Conservation (phyloP, 1,140 invertebrate species). For the Achroia grisella region DNA sequence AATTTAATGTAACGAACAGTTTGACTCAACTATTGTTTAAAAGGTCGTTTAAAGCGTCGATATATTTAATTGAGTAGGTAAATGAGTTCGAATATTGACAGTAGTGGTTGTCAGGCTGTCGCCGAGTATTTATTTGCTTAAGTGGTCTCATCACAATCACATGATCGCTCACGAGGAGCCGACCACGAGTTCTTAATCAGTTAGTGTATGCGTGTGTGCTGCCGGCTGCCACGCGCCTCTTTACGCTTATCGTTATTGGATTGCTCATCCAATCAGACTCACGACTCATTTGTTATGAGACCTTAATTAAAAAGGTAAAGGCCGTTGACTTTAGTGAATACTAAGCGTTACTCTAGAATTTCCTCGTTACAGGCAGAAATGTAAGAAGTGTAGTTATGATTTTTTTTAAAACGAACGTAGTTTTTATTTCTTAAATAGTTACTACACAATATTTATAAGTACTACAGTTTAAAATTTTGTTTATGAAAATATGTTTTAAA, state of each 20-base stretch:
- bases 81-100: background rate
- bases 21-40: background rate
- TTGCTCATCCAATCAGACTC: conserved; percentile 31
- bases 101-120: conserved; percentile 29
- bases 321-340: conserved; percentile 16
- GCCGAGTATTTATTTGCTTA: conserved; percentile 59
- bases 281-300: conserved; percentile 24
- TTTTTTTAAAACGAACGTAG: no score
- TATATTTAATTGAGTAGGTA: conserved; percentile 5
- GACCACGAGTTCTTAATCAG: conserved; percentile 57
- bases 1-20: background rate
- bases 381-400: no score
- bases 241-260: conserved; percentile 43
- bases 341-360: no score
- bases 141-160: conserved; percentile 67
- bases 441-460: no score
- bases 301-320: conserved; percentile 30
- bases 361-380: no score
- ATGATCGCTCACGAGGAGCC: conserved; percentile 60
- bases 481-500: no score
- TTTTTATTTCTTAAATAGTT: no score
- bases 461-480: no score
- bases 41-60: conserved; percentile 1
- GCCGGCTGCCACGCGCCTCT: conserved; percentile 28
- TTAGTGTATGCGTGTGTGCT: conserved; percentile 31